Base-by-base conservation (phyloP, 1,140 invertebrate species). In the Thaumetopoea pityocampa region DNA sequence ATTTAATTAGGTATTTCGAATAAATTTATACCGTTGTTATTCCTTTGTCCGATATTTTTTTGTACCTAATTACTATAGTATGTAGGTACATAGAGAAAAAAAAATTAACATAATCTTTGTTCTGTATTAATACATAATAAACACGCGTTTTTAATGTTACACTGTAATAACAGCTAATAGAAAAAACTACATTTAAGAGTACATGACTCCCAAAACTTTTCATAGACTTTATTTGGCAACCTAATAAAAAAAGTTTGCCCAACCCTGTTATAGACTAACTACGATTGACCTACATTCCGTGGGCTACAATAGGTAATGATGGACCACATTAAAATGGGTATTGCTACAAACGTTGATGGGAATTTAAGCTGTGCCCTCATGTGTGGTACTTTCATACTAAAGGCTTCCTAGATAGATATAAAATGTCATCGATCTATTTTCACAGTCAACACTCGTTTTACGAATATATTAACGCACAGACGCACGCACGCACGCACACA, bases 341-440 rank as follows among this genome's bases (percentile, higher is more conserved):
- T 18, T 12, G 11, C 5, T 5, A 26, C 2, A 17, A n/a, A n/a
- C 10, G 22, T 34, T 26, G 40, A 51, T 41, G 3, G 9, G n/a
- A 41, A 11, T 34, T 40, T 36, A 26, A 44, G n/a, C 17, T 51
- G 37, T 32, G 22, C 15, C 37, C 17, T 19, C 9, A n/a, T n/a
- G n/a, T n/a, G n/a, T n/a, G n/a, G n/a, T n/a, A n/a, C n/a, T n/a
- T n/a, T 19, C 3, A 16, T 19, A n/a, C 7, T 29, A 5, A 19
- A 40, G 36, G 36, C 18, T 40, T 28, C 22, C 38, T 20, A 41
- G 32, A 17, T 44, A 34, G 45, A 29, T 29, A 36, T 43, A 23
- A 41, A 28, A 41, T 46, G 52, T 55, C 28, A 50, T 22, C 15
- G 52, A 38, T 28, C 52, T 24, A 46, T 42, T 46, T 55, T 38